phyloP scores from a whole-genome alignment of 1,140 invertebrate genomes.

The Eubasilissa regina region DNA sequence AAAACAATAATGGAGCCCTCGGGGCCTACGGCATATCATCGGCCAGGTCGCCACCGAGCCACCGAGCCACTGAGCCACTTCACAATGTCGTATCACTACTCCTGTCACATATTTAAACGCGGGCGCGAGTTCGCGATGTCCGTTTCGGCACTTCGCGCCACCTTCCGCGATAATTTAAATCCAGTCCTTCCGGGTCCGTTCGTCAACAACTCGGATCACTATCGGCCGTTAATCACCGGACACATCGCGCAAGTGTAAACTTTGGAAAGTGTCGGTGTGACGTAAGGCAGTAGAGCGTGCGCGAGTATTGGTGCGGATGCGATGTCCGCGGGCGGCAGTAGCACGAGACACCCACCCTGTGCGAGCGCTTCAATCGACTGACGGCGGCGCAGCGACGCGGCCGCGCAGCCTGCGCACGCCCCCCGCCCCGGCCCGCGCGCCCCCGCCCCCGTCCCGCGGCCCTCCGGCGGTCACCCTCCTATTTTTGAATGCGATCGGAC shows the following conservation, averaged over 20 bases:
- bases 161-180: background rate
- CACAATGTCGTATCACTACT: conserved; percentile 24
- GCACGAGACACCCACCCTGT: conserved; percentile 21
- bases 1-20: background rate
- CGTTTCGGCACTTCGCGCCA: background rate
- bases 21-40: conserved; percentile 17
- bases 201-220: conserved; percentile 11
- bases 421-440: conserved; percentile 37
- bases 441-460: conserved; percentile 29
- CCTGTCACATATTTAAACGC: conserved; percentile 30
- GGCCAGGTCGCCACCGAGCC: conserved; percentile 11
- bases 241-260: conserved; percentile 34
- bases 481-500: conserved; percentile 45
- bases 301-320: conserved; percentile 46
- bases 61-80: conserved; percentile 37
- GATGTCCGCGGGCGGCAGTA: conserved; percentile 37
- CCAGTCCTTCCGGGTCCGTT: conserved; percentile 2
- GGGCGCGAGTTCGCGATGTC: conserved; percentile 13
- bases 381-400: conserved; percentile 36
- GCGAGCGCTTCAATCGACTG: conserved; percentile 52
- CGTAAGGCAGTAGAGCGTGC: conserved; percentile 43
- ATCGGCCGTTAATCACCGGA: background rate
- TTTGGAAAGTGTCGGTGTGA: conserved; percentile 44
- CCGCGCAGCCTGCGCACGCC: conserved; percentile 35
- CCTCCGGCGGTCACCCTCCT: conserved; percentile 11